phyloP scores from a whole-genome alignment of 2,888 invertebrate genomes.

The Omphaloscelis lunosa region DNA sequence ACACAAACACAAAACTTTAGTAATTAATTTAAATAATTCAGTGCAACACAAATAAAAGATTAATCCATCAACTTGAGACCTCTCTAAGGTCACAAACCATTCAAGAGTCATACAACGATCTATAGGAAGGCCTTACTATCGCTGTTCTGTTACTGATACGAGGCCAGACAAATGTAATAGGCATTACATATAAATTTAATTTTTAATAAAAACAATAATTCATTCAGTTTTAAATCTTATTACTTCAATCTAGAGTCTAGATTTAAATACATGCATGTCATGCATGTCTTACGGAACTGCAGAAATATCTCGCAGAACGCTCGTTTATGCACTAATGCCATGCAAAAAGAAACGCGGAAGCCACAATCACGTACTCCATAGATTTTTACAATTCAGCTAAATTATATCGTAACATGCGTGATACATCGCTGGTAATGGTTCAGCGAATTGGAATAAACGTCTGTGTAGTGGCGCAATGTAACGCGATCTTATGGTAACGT shows the following conservation, averaged over 20 bases:
- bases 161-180: slow-evolving; percentile 48
- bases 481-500: slow-evolving; percentile 44
- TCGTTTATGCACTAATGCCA: slow-evolving; percentile 62
- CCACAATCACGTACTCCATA: slow-evolving; percentile 48
- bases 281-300: slow-evolving; percentile 31
- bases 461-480: slow-evolving; percentile 49
- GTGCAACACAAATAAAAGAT: slow-evolving; percentile 18
- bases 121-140: slow-evolving; percentile 60
- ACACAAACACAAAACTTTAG: not conserved
- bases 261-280: too few relatives aligned
- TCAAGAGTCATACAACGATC: slow-evolving; percentile 44
- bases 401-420: slow-evolving; percentile 51
- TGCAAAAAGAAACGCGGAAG: slow-evolving; percentile 72
- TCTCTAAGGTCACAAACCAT: slow-evolving; percentile 36
- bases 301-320: slow-evolving; percentile 37
- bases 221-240: slow-evolving; percentile 20
- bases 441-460: slow-evolving; percentile 42
- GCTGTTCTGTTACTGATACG: slow-evolving; percentile 51
- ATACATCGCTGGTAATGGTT: slow-evolving; percentile 56
- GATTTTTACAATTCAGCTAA: slow-evolving; percentile 56
- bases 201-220: slow-evolving; percentile 4
- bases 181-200: slow-evolving; percentile 19
- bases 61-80: slow-evolving; percentile 41
- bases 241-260: slow-evolving; percentile 14
- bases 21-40: slow-evolving; percentile 1